A percentile compares a stretch with the other conserved stretches of the same genome.
phyloP scores from a whole-genome alignment of 2,888 invertebrate species.

The Apotomis betuletana region DNA sequence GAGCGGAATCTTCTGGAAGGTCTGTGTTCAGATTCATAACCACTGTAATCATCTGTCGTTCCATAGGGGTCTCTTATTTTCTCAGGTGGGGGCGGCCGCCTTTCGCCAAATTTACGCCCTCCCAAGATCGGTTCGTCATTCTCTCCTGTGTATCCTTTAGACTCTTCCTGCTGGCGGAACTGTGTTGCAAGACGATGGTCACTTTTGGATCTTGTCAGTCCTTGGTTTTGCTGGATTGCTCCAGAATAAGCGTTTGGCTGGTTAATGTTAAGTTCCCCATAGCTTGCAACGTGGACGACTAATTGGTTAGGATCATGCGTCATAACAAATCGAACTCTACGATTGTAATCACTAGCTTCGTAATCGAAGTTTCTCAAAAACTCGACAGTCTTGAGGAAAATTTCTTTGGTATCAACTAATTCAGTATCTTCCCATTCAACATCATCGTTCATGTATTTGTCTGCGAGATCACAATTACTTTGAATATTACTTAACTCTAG shows the following conservation, averaged over 20 bases:
- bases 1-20: slow-evolving; percentile 88
- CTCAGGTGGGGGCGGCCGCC: slow-evolving; percentile 81
- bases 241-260: slow-evolving; percentile 85
- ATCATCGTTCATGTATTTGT: slow-evolving; percentile 95
- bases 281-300: slow-evolving; percentile 93
- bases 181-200: slow-evolving; percentile 95
- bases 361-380: slow-evolving; percentile 97
- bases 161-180: slow-evolving; percentile 93
- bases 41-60: slow-evolving; percentile 86
- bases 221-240: slow-evolving; percentile 86
- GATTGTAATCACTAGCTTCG: slow-evolving; percentile 94
- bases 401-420: slow-evolving; percentile 97
- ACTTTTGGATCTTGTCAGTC: slow-evolving; percentile 95
- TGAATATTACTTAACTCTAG: slow-evolving; percentile 97
- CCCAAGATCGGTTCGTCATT: slow-evolving; percentile 88
- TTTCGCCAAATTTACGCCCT: slow-evolving; percentile 91
- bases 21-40: slow-evolving; percentile 86
- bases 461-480: slow-evolving; percentile 98
- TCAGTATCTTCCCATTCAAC: slow-evolving; percentile 97
- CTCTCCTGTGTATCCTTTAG: slow-evolving; percentile 83
- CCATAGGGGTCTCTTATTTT: slow-evolving; percentile 84
- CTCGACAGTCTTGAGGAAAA: slow-evolving; percentile 97
- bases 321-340: slow-evolving; percentile 93
- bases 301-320: slow-evolving; percentile 96
- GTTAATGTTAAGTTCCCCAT: slow-evolving; percentile 94